These are phyloP conservation scores for Drosophila nigrodunni DNA, from an alignment of 1,140 invertebrate genomes.

Conservation along the genomic window DNA sequence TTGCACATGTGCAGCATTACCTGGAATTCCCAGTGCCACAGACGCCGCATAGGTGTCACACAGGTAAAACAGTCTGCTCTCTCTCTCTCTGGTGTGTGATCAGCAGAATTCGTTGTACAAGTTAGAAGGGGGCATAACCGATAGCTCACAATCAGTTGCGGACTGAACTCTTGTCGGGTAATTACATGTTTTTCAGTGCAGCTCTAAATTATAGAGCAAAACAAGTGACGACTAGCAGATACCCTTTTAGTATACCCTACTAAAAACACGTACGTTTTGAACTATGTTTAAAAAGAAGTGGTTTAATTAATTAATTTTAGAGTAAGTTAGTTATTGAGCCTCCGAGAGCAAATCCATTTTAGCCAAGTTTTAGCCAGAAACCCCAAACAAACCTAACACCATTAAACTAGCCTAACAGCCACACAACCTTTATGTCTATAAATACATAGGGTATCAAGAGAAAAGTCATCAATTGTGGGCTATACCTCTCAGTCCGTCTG, in stretches of 20 bases:
- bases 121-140: constrained; percentile 4
- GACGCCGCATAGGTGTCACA: constrained; percentile 44
- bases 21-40: constrained; percentile 56
- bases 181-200: constrained; percentile 60
- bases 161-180: constrained; percentile 38
- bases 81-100: background rate
- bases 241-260: background rate
- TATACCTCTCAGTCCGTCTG: background rate
- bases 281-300: no score
- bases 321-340: no score
- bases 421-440: background rate
- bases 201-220: constrained; percentile 34
- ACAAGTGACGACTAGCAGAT: constrained; percentile 2
- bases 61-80: constrained; percentile 37
- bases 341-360: no score
- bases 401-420: no score
- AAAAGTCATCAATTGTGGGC: constrained; percentile 15
- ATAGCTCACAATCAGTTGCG: constrained; percentile 26
- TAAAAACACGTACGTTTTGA: no score
- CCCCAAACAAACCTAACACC: no score
- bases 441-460: background rate
- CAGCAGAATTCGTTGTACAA: background rate
- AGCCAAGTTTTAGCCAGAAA: no score
- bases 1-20: constrained; percentile 46
- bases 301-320: no score